A percentile compares a stretch with the other conserved stretches of the same genome.
Evolutionary conservation across 2,113 vertebrate species (phyloP).

Genomic region (Progne subis): DNA sequence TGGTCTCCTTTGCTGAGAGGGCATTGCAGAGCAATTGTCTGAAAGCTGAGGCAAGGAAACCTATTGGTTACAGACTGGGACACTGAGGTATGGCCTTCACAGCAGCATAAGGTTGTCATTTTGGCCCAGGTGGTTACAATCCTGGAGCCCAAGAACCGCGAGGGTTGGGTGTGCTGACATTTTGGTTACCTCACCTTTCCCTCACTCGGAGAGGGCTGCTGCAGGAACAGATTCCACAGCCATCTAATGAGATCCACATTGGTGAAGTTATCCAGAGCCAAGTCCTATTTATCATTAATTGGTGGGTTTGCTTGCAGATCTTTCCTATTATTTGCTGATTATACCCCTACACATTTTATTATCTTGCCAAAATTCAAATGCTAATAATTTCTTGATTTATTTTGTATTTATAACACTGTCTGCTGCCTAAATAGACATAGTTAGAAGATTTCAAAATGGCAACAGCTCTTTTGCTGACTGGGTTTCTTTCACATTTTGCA

Average conservation of each 20-base stretch:
- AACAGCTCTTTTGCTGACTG: constrained; percentile 49
- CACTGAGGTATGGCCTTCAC: neutral
- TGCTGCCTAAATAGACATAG: constrained; percentile 31
- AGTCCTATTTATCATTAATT: constrained; percentile 75
- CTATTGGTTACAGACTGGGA: constrained; percentile 47
- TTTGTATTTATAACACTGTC: constrained; percentile 71
- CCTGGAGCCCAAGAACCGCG: constrained; percentile 27
- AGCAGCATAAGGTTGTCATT: constrained; percentile 76
- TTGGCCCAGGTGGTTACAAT: constrained; percentile 77
- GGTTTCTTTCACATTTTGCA: constrained; percentile 63
- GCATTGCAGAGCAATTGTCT: constrained; percentile 30
- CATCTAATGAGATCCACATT: constrained; percentile 80
- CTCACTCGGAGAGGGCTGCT: constrained; percentile 60
- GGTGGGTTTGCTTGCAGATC: constrained; percentile 68
- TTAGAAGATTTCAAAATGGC: constrained; percentile 64
- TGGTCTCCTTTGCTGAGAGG: neutral
- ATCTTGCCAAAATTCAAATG: constrained; percentile 74
- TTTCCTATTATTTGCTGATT: constrained; percentile 75
- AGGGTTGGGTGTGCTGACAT: constrained; percentile 55
- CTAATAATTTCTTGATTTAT: constrained; percentile 75
- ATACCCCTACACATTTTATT: constrained; percentile 67
- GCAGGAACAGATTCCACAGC: constrained; percentile 67
- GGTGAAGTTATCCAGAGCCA: constrained; percentile 56
- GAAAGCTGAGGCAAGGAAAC: constrained; percentile 54
- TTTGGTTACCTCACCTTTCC: constrained; percentile 74